Conservation (phyloP, 2,797 vertebrate genomes). For the Pagetopsis macropterus region DNA sequence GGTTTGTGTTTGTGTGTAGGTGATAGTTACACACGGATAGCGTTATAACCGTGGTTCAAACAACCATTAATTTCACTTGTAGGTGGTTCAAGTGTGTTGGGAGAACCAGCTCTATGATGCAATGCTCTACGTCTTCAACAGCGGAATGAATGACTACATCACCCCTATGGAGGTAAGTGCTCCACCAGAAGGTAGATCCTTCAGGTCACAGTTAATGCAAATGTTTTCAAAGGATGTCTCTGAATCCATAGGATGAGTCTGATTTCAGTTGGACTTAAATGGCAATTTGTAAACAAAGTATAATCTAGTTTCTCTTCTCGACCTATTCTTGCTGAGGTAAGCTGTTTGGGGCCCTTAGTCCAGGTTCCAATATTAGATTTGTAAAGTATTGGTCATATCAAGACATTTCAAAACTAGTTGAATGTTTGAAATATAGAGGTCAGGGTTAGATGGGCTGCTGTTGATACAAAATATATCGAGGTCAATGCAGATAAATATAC, state of each 20-base stretch:
- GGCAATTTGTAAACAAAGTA: not conserved
- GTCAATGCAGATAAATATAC: not conserved
- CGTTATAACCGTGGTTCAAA: no score
- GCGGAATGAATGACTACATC: constrained; percentile 96
- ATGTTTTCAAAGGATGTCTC: not conserved
- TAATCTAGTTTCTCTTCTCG: not conserved
- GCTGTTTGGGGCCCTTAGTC: not conserved
- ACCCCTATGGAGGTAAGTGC: constrained; percentile 94
- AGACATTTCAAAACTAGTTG: no score
- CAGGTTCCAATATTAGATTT: not conserved
- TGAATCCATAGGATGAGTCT: not conserved
- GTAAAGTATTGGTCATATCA: no score
- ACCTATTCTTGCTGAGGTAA: not conserved
- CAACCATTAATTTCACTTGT: no score
- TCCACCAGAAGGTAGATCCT: not conserved
- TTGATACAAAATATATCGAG: no score
- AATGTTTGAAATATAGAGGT: no score
- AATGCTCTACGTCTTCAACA: constrained; percentile 97
- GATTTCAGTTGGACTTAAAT: not conserved
- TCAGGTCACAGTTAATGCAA: not conserved
- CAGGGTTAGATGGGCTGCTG: no score
- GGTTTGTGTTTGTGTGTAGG: constrained; percentile 82
- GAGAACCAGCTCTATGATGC: constrained; percentile 94
- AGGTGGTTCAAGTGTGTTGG: constrained; percentile 97
- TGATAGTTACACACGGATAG: no score